Base-by-base conservation (phyloP, 2,113 vertebrate genomes). In the Oncorhynchus masou region DNA sequence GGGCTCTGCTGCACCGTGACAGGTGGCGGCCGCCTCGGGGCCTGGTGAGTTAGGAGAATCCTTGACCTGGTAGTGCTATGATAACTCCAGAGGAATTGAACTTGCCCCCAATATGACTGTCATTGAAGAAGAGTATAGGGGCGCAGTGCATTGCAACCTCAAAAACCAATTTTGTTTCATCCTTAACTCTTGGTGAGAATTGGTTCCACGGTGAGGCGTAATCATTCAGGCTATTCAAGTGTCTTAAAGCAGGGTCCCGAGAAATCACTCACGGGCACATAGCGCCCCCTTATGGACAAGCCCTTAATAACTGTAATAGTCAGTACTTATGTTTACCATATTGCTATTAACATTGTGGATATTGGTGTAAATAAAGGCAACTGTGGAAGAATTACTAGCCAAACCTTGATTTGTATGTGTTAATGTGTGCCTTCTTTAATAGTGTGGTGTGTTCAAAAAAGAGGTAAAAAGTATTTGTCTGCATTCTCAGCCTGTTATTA, bases 351-450 rank as follows among this genome's bases (percentile, higher is more conserved):
- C 77, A 76, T 73, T 79, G 70, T 79, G 76, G 66, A 69, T 73
- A 79, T 73, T 75, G 60, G 69, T 83, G 81, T 83, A 83, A 79
- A 83, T 83, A 83, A 82, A 79, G 68, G 57, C 59, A 57, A 78
- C 74, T 73, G 74, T 76, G 79, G 70, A 79, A 83, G 74, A 82
- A 83, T 76, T 76, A 83, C 74, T 83, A 79, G 81, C 81, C 77
- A 75, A 81, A 73, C 64, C 82, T 80, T 79, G 65, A 85, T 84
- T 79, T 83, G 85, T 76, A 77, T 86, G 82, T 88, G 86, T 88
- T 83, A 85, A 88, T 88, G 82, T 86, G 86, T 88, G 86, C 84
- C 86, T 88, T 88, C 86, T 86, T 86, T 88, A 81, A 86, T 81
- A 82, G n/a, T 1, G n/a, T 62, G 59, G 19, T 22, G 59, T n/a